Evolutionary conservation across 1,140 invertebrate species (phyloP), one percentile per base, ranked within the genome.

Genomic region (Dinoponera quadriceps): DNA sequence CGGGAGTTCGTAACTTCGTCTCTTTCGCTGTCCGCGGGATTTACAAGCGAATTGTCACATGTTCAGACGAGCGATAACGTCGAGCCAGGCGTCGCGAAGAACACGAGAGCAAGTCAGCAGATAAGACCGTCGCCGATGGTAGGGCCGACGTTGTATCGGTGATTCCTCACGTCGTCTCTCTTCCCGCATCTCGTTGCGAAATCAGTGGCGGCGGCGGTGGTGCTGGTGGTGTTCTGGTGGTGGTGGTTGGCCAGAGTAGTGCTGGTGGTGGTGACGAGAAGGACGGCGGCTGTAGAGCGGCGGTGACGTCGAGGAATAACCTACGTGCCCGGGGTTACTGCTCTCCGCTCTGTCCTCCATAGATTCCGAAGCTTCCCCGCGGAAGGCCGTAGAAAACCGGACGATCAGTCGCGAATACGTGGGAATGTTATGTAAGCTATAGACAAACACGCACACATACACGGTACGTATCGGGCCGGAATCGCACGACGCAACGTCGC

Each of bases 381-480:
- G 63, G 68, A 85, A 88, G 49, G 48, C 62, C 88, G 59, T 51
- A 57, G 54, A 44, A 60, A 88, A 88, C 63, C 75, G 69, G 48
- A 7, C 7, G 29, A 20, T 78, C 73, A 68, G 72, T 27, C 73
- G 78, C 29, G 69, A 62, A 85, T 62, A 75, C 51, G 86, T 88
- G 74, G 86, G 86, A 54, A 85, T 85, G 86, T 88, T 88, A 88
- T 80, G 84, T 88, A 88, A 88, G 83, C 73, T 27, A 54, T 29
- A 54, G 59, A 48, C 60, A 55, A 75, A 72, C 49, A 84, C 51
- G 60, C 65, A 75, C n/a, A 74, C 81, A 33, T 55, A n/a, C 27
- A 20, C 16, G 54, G 27, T 0, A n/a, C 16, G 63, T n/a, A n/a
- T n/a, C 33, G 44, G 49, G 54, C 13, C 33, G 38, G 20, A 83